Conservation (phyloP, 2,797 vertebrate genomes). For the Podarcis lilfordi region DNA sequence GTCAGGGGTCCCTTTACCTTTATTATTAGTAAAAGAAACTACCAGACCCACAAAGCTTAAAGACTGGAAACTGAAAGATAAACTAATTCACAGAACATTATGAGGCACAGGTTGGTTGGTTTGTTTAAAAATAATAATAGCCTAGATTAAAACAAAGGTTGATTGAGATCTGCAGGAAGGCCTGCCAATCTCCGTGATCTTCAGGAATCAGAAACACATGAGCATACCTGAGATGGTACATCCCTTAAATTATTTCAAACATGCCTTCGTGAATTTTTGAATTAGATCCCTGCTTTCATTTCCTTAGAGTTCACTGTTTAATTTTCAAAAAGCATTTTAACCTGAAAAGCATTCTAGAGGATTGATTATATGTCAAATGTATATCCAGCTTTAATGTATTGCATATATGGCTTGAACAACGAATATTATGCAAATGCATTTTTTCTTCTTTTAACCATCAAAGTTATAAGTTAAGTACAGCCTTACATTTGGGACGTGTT, state of each 20-base stretch:
- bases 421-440: not conserved
- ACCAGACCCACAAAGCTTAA: not conserved
- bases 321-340: not conserved
- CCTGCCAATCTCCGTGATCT: not conserved
- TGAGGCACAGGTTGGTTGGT: not conserved
- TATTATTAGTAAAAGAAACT: not conserved
- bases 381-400: not conserved
- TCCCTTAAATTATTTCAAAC: not conserved
- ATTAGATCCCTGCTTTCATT: too few relatives aligned
- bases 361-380: not conserved
- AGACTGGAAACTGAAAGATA: not conserved
- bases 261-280: too few relatives aligned
- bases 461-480: not conserved
- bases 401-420: not conserved
- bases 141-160: not conserved
- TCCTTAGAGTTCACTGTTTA: not conserved
- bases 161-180: not conserved
- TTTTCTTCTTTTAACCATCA: not conserved
- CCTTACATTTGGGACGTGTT: not conserved
- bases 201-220: not conserved
- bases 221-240: not conserved
- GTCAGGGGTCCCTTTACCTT: too few relatives aligned
- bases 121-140: not conserved
- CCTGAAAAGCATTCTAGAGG: not conserved
- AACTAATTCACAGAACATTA: not conserved